Conservation (phyloP, 2,113 vertebrate species). For the Mystacornis crossleyi region DNA sequence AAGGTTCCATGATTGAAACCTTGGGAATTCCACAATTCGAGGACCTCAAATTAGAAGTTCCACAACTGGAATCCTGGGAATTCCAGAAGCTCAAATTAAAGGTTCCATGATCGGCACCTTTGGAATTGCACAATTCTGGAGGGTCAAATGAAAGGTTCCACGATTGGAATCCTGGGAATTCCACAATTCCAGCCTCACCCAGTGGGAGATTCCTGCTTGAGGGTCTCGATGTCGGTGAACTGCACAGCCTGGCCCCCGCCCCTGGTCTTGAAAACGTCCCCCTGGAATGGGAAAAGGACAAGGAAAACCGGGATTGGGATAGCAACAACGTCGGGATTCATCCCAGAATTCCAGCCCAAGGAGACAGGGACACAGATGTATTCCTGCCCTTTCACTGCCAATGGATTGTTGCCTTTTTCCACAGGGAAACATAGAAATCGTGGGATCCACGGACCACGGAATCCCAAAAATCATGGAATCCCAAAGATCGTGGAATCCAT, state of each 20-base stretch:
- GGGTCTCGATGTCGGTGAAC: conserved; percentile 93
- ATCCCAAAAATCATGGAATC: background rate
- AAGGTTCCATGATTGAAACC: too few relatives aligned
- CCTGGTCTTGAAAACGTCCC: conserved; percentile 92
- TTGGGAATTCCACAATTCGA: too few relatives aligned
- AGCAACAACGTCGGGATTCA: fast-evolving
- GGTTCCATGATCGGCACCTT: fast-evolving
- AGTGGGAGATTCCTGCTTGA: conserved; percentile 85
- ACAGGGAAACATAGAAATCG: fast-evolving
- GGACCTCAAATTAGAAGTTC: too few relatives aligned
- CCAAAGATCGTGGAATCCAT: background rate
- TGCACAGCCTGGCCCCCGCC: conserved; percentile 94
- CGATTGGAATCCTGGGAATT: background rate
- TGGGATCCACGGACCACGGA: fast-evolving
- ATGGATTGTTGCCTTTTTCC: background rate
- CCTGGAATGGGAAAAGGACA: conserved; percentile 70
- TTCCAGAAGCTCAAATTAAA: background rate
- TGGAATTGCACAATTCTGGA: too few relatives aligned
- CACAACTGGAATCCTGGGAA: too few relatives aligned
- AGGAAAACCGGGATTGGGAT: background rate
- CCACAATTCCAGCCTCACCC: conserved; percentile 28
- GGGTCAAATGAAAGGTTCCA: background rate
- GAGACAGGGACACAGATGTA: fast-evolving
- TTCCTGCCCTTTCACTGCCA: background rate
- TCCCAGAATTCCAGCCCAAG: background rate